Conservation (phyloP, 2,888 invertebrate species). For the Lucinisca nassula region DNA sequence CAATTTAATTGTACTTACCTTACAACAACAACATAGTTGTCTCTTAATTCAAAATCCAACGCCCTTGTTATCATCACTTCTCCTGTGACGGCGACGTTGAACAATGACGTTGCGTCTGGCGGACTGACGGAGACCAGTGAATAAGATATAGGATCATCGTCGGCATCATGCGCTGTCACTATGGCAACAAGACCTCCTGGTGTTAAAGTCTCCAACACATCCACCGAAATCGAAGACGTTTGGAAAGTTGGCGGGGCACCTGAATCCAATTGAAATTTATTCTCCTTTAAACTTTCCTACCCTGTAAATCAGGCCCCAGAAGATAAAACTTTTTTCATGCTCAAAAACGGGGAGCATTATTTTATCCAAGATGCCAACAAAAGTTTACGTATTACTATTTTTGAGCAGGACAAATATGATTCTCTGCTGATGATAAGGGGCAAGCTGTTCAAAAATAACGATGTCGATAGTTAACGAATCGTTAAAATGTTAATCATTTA, state of each 20-base stretch:
- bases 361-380: no score
- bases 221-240: conserved; percentile 27
- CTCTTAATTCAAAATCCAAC: conserved; percentile 35
- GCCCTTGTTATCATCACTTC: conserved; percentile 29
- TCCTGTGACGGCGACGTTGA: conserved; percentile 46
- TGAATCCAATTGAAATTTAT: not conserved
- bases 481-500: no score
- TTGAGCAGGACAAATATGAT: no score
- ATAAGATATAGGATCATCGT: conserved; percentile 44
- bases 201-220: conserved; percentile 36
- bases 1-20: conserved; percentile 27
- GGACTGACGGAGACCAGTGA: conserved; percentile 28
- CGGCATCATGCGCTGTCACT: conserved; percentile 39
- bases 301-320: no score
- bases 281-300: no score
- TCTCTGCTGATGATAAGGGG: no score
- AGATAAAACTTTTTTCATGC: no score
- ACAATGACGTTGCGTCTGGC: conserved; percentile 22
- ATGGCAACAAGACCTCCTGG: conserved; percentile 41
- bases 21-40: conserved; percentile 41
- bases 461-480: no score
- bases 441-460: no score
- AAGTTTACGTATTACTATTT: no score
- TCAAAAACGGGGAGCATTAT: no score
- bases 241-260: conserved; percentile 28